Percentiles rank a stretch among this genome's conserved stretches.
phyloP scores from a whole-genome alignment of 2,113 vertebrate genomes.

The Sinosuthora webbiana region DNA sequence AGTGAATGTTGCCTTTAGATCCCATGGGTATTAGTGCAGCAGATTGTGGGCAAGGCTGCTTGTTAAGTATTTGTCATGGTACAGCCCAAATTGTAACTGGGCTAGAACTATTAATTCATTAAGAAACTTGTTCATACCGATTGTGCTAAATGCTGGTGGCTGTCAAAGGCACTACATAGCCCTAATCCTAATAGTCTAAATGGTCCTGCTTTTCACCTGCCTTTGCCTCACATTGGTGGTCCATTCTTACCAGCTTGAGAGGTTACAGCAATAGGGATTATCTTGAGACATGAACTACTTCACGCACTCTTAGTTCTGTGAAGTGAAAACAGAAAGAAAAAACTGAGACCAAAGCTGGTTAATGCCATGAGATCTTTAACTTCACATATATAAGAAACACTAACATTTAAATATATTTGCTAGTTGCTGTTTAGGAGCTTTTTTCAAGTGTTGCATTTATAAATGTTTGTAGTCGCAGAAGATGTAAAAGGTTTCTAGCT shows the following conservation, averaged over 20 bases:
- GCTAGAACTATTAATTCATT: background rate
- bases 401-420: background rate
- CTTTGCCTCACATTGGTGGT: background rate
- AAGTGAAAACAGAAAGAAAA: background rate
- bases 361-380: background rate
- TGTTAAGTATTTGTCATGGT: background rate
- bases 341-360: background rate
- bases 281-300: background rate
- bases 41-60: background rate
- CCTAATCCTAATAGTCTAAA: background rate
- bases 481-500: background rate
- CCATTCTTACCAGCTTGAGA: background rate
- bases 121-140: background rate
- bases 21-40: background rate
- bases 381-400: background rate
- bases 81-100: background rate
- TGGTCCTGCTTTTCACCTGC: background rate
- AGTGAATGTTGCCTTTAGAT: background rate
- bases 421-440: background rate
- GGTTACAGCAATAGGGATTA: background rate
- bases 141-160: background rate
- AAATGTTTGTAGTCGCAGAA: background rate
- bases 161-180: background rate
- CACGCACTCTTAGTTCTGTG: background rate
- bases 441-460: background rate